Conservation (phyloP, 2,888 invertebrate genomes). For the Lasioglossum calceatum region DNA sequence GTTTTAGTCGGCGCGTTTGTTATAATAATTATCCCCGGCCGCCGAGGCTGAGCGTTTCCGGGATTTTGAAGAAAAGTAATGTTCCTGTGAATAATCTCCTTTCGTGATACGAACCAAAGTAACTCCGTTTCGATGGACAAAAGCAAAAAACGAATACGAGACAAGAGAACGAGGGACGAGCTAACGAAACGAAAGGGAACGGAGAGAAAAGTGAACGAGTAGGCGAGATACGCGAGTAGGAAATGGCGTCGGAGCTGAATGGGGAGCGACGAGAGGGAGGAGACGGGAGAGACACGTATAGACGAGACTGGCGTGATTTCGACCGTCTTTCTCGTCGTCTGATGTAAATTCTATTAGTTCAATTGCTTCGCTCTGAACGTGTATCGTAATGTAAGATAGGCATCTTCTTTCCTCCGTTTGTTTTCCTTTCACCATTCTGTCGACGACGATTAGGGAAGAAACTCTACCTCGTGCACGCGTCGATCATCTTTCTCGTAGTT, state of each 20-base stretch:
- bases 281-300: background rate
- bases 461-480: conserved; percentile 66
- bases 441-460: conserved; percentile 43
- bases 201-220: background rate
- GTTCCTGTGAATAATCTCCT: conserved; percentile 71
- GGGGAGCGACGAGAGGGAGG: background rate
- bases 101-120: conserved; percentile 70
- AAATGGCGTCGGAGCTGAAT: background rate
- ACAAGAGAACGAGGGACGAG: background rate
- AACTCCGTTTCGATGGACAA: conserved; percentile 42
- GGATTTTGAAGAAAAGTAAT: conserved; percentile 64
- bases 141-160: conserved; percentile 11
- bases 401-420: conserved; percentile 14
- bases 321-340: conserved; percentile 45
- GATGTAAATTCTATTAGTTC: conserved; percentile 44
- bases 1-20: conserved; percentile 46
- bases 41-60: conserved; percentile 44
- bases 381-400: conserved; percentile 37
- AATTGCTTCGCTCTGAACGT: conserved; percentile 45
- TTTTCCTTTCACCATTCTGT: conserved; percentile 52
- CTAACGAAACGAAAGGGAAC: background rate
- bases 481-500: conserved; percentile 43
- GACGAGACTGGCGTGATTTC: conserved; percentile 20
- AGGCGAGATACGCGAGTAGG: background rate
- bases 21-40: conserved; percentile 44